A percentile compares a stretch with the other conserved stretches of the same genome.
Conservation (phyloP, 2,113 vertebrate genomes). For the Tympanuchus pallidicinctus region DNA sequence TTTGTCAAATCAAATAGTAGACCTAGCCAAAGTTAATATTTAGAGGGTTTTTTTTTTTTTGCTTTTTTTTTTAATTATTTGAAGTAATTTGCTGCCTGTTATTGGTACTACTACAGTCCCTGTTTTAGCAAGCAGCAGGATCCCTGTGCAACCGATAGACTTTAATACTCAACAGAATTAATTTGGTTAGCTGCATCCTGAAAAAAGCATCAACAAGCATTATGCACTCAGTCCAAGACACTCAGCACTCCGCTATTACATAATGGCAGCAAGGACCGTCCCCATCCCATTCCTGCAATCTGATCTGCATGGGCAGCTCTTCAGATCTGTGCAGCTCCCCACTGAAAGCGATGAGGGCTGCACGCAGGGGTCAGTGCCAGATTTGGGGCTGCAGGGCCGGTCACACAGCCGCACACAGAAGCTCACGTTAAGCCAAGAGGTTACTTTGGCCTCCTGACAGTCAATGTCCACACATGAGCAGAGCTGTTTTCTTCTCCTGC, state of each 20-base stretch:
- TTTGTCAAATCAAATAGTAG: neutral
- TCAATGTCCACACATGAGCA: neutral
- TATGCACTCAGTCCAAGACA: neutral
- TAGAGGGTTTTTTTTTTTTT: neutral
- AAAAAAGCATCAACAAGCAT: neutral
- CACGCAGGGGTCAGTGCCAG: neutral
- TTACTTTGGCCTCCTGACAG: neutral
- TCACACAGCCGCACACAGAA: neutral
- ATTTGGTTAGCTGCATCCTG: neutral
- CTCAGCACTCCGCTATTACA: neutral
- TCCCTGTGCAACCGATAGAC: neutral
- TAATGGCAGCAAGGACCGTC: neutral
- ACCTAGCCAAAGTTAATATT: neutral
- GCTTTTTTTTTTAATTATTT: neutral
- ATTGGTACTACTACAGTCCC: neutral
- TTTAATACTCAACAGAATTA: neutral
- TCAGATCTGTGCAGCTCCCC: neutral
- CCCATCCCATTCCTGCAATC: neutral
- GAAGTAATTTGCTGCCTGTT: neutral
- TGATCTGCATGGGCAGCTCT: neutral
- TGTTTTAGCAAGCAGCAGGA: neutral
- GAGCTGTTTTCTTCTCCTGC: neutral
- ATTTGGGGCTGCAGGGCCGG: accelerated
- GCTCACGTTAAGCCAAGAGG: neutral
- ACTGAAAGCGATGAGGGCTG: neutral